Conservation (phyloP, 2,888 invertebrate species). For the Tenodera sinensis region DNA sequence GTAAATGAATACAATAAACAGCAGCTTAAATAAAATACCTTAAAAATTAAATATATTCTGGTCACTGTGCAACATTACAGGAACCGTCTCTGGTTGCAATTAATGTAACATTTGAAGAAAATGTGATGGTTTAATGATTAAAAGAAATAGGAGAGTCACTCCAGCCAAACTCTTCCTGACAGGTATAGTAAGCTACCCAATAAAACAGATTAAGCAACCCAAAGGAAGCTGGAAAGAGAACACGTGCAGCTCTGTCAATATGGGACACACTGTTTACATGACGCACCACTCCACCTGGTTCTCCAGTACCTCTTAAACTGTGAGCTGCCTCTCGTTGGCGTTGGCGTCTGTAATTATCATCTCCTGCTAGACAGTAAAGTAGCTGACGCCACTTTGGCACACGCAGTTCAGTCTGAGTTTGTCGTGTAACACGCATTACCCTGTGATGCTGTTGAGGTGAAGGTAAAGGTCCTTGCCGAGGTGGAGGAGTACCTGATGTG, state of each 20-base stretch:
- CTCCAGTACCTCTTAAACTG: slow-evolving; percentile 35
- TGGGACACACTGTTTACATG: slow-evolving; percentile 83
- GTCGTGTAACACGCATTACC: slow-evolving; percentile 69
- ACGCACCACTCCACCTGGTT: slow-evolving; percentile 49
- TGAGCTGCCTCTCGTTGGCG: slow-evolving; percentile 66
- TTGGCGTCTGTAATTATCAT: slow-evolving; percentile 52
- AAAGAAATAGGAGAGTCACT: slow-evolving; percentile 22
- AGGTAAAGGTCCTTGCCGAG: slow-evolving; percentile 3
- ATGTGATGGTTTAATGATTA: neutral
- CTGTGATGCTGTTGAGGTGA: slow-evolving; percentile 45
- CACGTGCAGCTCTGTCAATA: slow-evolving; percentile 76
- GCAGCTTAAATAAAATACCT: no score
- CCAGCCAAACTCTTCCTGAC: slow-evolving; percentile 56
- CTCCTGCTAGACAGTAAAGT: slow-evolving; percentile 63
- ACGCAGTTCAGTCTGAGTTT: slow-evolving; percentile 74
- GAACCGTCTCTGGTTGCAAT: no score
- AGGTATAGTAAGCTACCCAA: slow-evolving; percentile 81
- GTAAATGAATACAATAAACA: no score
- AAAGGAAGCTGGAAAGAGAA: slow-evolving; percentile 83
- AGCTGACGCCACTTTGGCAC: slow-evolving; percentile 77
- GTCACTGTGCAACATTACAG: no score
- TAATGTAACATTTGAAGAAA: neutral
- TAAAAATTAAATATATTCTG: no score
- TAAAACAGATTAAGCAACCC: slow-evolving; percentile 82
- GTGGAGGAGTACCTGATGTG: slow-evolving; percentile 18